Evolutionary conservation across 2,888 invertebrate genomes (phyloP), one percentile per base, ranked within the genome.

Genomic region (Anaspis maculata): DNA sequence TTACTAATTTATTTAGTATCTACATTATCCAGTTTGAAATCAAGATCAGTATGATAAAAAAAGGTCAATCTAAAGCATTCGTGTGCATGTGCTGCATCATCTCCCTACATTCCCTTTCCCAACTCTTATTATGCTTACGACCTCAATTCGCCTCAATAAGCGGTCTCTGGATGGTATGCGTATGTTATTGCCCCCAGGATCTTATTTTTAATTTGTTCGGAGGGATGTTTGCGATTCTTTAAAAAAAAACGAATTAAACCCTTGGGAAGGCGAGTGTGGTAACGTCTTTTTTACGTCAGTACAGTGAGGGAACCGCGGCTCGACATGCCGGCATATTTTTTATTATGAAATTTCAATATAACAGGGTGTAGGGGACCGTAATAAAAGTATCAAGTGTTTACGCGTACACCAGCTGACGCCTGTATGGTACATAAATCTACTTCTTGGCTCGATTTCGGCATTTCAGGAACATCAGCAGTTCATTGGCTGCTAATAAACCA

Each of bases 391-490:
- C 44, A 44, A 47, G 49, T 52, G 51, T 52, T 54, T 51, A 52
- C 46, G 49, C 53, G 47, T 46, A 42, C 47, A 41, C 48, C 56
- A 56, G 53, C 56, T 54, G 56, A 56, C 54, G 56, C 51, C 49
- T 51, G 48, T 37, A 49, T 45, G 48, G 45, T 44, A 49, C 46
- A 54, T 53, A 53, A 54, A 54, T 53, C 49, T 41, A 38, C 41
- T 43, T 44, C 44, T 44, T 47, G 45, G 44, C 41, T 43, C 31
- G 45, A 43, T 46, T 50, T 45, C 40, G 35, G 40, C 39, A 36
- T 41, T 43, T 38, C 30, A 37, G 46, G 42, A 33, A 42, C 46
- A 43, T 50, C 46, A 41, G 45, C 45, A 38, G 38, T 49, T 51
- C 50, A 52, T 52, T 48, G 48, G 49, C 49, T 49, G 48, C 46